Conservation (phyloP, 2,888 invertebrate genomes). For the Drosophila demipolita region DNA sequence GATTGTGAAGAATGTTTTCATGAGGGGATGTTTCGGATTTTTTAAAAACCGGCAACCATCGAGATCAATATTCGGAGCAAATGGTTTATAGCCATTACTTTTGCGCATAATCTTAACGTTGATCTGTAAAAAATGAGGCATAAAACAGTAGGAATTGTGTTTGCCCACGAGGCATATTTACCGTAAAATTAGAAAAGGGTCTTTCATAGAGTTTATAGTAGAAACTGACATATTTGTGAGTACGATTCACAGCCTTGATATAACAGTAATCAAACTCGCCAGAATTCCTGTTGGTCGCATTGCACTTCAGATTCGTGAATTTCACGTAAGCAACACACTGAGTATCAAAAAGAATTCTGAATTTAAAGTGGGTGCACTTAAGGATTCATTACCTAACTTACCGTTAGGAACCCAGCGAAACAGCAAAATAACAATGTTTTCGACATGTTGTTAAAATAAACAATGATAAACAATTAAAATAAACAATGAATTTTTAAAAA, state of each 20-base stretch:
- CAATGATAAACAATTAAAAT: neutral
- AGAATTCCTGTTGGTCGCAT: accelerated
- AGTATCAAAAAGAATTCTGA: neutral
- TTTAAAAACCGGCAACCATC: neutral
- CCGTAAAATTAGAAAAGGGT: neutral
- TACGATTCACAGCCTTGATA: conserved; percentile 5
- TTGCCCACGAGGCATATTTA: neutral
- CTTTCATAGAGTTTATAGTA: neutral
- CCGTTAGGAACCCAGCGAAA: neutral
- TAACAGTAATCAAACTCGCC: neutral
- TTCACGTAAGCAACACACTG: neutral
- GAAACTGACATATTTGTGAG: neutral
- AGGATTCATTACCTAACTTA: neutral
- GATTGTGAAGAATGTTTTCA: neutral
- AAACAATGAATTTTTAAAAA: accelerated
- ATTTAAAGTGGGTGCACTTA: neutral
- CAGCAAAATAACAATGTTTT: neutral
- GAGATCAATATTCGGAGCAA: neutral
- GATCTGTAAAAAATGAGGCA: neutral
- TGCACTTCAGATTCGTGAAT: neutral
- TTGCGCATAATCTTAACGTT: neutral
- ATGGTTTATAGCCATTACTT: neutral
- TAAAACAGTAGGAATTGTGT: neutral
- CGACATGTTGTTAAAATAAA: neutral
- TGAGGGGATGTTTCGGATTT: neutral